Conservation (phyloP, 2,888 invertebrate species). For the Aspidapion aeneum region DNA sequence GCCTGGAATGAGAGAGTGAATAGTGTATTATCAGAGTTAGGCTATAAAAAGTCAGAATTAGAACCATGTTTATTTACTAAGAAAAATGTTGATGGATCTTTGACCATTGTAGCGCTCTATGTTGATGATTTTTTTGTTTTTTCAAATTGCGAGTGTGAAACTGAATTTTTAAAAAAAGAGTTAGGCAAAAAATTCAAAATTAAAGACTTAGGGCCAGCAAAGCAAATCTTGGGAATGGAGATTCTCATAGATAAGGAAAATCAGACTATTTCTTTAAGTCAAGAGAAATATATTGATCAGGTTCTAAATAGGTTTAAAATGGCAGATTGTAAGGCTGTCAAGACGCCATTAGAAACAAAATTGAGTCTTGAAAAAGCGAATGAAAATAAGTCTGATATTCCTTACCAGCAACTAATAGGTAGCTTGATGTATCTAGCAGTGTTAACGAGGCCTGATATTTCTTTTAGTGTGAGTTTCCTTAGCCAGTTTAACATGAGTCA, state of each 20-base stretch:
- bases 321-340: constrained; percentile 5
- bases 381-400: background rate
- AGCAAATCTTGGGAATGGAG: constrained; percentile 20
- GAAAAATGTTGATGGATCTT: constrained; percentile 8
- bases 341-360: constrained; percentile 6
- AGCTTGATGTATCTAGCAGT: constrained; percentile 22
- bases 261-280: constrained; percentile 16
- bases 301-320: constrained; percentile 5
- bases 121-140: constrained; percentile 31
- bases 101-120: constrained; percentile 24
- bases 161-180: constrained; percentile 17
- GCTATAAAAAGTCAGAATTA: no score
- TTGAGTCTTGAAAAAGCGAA: background rate
- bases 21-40: no score
- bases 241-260: constrained; percentile 14
- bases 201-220: constrained; percentile 21
- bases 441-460: constrained; percentile 20
- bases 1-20: no score
- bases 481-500: constrained; percentile 19
- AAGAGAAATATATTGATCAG: constrained; percentile 21
- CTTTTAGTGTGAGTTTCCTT: constrained; percentile 16
- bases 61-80: no score
- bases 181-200: constrained; percentile 24
- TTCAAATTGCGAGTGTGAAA: constrained; percentile 20
- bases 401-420: constrained; percentile 6